Evolutionary conservation across 2,797 vertebrate species (phyloP).

Genomic region (Adrianichthys oophorus): DNA sequence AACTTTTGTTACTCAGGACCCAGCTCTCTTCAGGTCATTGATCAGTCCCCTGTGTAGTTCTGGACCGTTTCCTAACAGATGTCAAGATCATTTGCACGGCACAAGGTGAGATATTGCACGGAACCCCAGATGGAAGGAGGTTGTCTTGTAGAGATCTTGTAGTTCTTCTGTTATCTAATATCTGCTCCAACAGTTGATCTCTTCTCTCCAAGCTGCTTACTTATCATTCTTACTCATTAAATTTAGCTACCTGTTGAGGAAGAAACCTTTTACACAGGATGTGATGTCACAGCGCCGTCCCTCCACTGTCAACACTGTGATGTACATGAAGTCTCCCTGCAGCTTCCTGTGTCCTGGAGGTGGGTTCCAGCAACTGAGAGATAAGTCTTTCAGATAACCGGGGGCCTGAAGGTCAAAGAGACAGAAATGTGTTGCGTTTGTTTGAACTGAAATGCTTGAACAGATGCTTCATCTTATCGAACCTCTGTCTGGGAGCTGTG

Average conservation of each 20-base stretch:
- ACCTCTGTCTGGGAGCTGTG: conserved; percentile 77
- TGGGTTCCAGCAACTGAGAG: conserved; percentile 84
- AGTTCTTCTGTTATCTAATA: too few relatives aligned
- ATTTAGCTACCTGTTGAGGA: conserved; percentile 74
- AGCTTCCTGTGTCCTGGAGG: conserved; percentile 82
- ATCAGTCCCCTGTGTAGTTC: too few relatives aligned
- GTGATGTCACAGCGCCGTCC: conserved; percentile 78
- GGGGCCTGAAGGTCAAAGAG: conserved; percentile 55
- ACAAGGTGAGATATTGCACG: too few relatives aligned
- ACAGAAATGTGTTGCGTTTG: not conserved
- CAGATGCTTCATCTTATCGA: not conserved
- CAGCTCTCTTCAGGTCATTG: too few relatives aligned
- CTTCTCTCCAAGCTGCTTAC: too few relatives aligned
- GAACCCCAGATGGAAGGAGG: too few relatives aligned
- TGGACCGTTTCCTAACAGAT: too few relatives aligned
- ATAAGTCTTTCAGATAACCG: conserved; percentile 76
- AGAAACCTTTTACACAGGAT: conserved; percentile 81
- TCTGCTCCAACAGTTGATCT: too few relatives aligned
- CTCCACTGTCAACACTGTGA: conserved; percentile 76
- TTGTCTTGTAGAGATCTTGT: too few relatives aligned
- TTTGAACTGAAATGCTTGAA: conserved; percentile 1
- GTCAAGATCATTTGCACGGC: too few relatives aligned
- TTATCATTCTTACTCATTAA: too few relatives aligned
- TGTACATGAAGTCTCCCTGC: conserved; percentile 83
- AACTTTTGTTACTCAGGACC: too few relatives aligned